A percentile compares a stretch with the other conserved stretches of the same genome.
These are phyloP conservation scores for Microplitis demolitor DNA, from an alignment of 1,140 invertebrate species.

Conservation along the genomic window DNA sequence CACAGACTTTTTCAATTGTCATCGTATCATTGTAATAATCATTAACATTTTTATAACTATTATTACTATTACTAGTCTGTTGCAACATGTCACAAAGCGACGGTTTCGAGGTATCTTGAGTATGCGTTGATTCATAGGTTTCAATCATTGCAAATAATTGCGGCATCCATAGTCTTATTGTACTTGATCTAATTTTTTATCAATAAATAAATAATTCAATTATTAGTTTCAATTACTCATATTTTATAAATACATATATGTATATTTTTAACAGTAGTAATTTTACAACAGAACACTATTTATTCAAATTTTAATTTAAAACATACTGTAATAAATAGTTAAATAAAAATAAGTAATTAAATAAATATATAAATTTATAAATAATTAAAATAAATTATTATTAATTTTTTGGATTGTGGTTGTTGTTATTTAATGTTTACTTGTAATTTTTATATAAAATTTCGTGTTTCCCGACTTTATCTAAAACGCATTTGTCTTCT, in stretches of 20 bases:
- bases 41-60: slow-evolving; percentile 16
- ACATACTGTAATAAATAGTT: neutral
- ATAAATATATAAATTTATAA: no score
- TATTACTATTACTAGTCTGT: neutral
- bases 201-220: neutral
- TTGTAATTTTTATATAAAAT: no score
- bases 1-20: slow-evolving; percentile 20
- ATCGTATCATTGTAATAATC: slow-evolving; percentile 23
- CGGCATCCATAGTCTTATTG: slow-evolving; percentile 55
- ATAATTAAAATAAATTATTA: no score
- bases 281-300: no score
- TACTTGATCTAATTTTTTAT: slow-evolving; percentile 45
- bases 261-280: no score
- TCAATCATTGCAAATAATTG: slow-evolving; percentile 55
- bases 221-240: neutral
- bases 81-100: slow-evolving; percentile 32
- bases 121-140: slow-evolving; percentile 42
- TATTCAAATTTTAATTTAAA: no score
- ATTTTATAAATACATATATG: no score
- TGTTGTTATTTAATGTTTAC: no score
- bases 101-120: slow-evolving; percentile 16
- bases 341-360: neutral
- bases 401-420: no score
- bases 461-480: no score
- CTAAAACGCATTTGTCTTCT: no score